phyloP scores from a whole-genome alignment of 2,113 vertebrate genomes.

The Sphaerodactylus townsendi region DNA sequence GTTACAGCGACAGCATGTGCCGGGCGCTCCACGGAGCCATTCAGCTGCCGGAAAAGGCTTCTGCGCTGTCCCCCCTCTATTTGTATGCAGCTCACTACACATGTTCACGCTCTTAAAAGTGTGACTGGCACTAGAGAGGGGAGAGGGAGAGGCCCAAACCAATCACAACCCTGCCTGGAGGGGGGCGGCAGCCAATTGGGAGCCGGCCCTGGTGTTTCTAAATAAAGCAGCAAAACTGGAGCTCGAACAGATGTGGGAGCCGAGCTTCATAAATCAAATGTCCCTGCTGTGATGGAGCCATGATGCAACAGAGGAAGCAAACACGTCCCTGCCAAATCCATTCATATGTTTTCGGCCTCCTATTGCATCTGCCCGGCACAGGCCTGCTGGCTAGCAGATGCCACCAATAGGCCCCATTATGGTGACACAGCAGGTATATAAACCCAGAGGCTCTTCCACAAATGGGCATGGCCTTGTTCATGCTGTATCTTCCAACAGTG shows the following conservation, averaged over 20 bases:
- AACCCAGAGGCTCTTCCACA: slow-evolving; percentile 55
- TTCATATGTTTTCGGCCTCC: slow-evolving; percentile 50
- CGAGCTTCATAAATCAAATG: slow-evolving; percentile 68
- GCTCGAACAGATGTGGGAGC: slow-evolving; percentile 54
- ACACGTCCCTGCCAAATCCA: slow-evolving; percentile 45
- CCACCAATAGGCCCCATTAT: not conserved
- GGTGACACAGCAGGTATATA: slow-evolving; percentile 35
- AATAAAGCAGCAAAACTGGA: slow-evolving; percentile 62
- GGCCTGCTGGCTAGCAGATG: not conserved
- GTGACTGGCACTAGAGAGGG: slow-evolving; percentile 51
- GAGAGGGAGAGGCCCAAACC: slow-evolving; percentile 33
- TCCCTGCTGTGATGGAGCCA: slow-evolving; percentile 47
- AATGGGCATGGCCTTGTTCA: not conserved
- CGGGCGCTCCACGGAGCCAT: slow-evolving; percentile 31
- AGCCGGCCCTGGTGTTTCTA: slow-evolving; percentile 44
- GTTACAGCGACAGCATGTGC: not conserved
- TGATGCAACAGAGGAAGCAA: slow-evolving; percentile 52
- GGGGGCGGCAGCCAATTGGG: slow-evolving; percentile 53
- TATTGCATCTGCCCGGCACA: slow-evolving; percentile 32
- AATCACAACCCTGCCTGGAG: slow-evolving; percentile 38
- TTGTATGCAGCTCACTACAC: slow-evolving; percentile 60
- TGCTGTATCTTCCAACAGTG: not conserved
- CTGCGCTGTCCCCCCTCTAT: slow-evolving; percentile 37
- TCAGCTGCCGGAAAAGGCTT: slow-evolving; percentile 34
- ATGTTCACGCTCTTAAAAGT: slow-evolving; percentile 8